A percentile compares a stretch with the other conserved stretches of the same genome.
Conservation (phyloP, 2,797 vertebrate species). For the Artibeus lituratus region DNA sequence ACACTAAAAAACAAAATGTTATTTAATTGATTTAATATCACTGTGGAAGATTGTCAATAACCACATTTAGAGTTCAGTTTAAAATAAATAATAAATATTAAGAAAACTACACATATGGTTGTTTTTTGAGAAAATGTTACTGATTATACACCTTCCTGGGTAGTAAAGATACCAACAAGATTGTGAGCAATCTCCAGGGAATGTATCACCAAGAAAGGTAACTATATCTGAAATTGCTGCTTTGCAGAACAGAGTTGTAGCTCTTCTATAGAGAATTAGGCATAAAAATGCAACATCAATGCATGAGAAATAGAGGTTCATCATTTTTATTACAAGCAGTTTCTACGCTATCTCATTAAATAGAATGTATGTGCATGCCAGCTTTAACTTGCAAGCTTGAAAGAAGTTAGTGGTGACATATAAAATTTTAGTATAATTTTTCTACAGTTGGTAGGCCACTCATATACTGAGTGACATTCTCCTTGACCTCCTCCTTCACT, state of each 20-base stretch:
- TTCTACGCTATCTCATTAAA: neutral
- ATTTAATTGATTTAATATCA: neutral
- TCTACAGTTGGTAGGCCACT: neutral
- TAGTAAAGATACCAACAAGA: neutral
- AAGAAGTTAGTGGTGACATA: neutral
- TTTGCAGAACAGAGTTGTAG: neutral
- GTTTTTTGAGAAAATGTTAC: neutral
- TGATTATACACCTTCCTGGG: neutral
- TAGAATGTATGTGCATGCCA: neutral
- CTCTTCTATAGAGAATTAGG: neutral
- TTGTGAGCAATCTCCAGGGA: neutral
- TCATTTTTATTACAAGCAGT: constrained; percentile 9
- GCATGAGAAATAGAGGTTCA: neutral
- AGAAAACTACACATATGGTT: neutral
- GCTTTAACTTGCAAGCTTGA: neutral
- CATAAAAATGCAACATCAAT: constrained; percentile 8
- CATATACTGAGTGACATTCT: neutral
- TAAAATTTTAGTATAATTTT: neutral
- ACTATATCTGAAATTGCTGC: neutral
- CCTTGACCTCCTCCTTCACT: neutral
- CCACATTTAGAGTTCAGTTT: neutral
- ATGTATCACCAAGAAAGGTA: neutral
- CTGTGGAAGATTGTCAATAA: neutral
- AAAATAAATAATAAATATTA: neutral
- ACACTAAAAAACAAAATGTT: neutral